phyloP scores from a whole-genome alignment of 1,140 invertebrate genomes.

The Linepithema humile region DNA sequence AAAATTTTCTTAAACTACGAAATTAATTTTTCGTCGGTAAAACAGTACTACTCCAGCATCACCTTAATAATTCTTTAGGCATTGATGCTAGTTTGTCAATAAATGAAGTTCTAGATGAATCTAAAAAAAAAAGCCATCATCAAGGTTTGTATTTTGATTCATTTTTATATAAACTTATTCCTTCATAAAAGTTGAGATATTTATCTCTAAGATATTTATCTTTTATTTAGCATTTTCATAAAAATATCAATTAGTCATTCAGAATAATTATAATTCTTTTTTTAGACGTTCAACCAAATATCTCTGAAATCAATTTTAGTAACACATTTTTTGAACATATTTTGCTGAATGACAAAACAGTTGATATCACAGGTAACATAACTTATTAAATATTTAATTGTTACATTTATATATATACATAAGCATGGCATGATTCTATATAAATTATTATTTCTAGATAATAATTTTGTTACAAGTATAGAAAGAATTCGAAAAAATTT shows the following conservation, averaged over 20 bases:
- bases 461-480: background rate
- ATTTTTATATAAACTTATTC: background rate
- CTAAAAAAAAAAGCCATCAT: too few relatives aligned
- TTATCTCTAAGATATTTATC: background rate
- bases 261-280: background rate
- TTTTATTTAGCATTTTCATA: background rate
- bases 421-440: background rate
- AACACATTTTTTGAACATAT: background rate
- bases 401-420: background rate
- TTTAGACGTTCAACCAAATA: background rate
- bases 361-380: background rate
- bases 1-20: too few relatives aligned
- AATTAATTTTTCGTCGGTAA: too few relatives aligned
- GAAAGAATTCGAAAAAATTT: background rate
- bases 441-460: too few relatives aligned
- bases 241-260: background rate
- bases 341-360: background rate
- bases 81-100: too few relatives aligned
- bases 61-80: too few relatives aligned
- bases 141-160: too few relatives aligned
- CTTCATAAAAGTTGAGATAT: background rate
- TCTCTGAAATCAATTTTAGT: background rate
- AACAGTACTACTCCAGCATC: too few relatives aligned
- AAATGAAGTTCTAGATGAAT: too few relatives aligned
- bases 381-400: background rate